Conservation (phyloP, 2,113 vertebrate genomes). For the Ctenomys sociabilis region DNA sequence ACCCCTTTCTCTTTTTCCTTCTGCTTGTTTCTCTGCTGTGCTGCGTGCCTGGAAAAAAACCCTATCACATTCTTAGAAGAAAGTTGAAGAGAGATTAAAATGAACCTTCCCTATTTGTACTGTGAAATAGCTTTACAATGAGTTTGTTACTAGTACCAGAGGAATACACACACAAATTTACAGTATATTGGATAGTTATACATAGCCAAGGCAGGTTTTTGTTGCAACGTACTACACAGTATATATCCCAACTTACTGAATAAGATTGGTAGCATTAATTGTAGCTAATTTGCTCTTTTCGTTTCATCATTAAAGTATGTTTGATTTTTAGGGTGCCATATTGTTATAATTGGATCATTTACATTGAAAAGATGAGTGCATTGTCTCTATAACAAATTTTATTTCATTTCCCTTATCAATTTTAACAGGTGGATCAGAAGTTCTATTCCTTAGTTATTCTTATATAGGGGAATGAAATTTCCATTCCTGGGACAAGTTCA, state of each 20-base stretch:
- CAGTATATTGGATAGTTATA: constrained; percentile 88
- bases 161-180: constrained; percentile 85
- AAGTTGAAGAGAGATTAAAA: constrained; percentile 11
- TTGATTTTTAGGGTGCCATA: constrained; percentile 95
- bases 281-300: constrained; percentile 88
- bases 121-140: constrained; percentile 92
- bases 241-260: constrained; percentile 83
- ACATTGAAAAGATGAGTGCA: constrained; percentile 88
- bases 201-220: constrained; percentile 89
- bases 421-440: constrained; percentile 91
- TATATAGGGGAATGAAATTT: too few species aligned
- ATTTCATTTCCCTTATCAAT: constrained; percentile 87
- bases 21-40: too few species aligned
- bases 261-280: constrained; percentile 84
- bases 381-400: constrained; percentile 88
- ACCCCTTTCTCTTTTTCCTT: too few species aligned
- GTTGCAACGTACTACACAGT: constrained; percentile 88
- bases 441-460: constrained; percentile 93
- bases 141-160: constrained; percentile 91
- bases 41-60: too few species aligned
- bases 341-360: constrained; percentile 89
- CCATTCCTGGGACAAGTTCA: too few species aligned
- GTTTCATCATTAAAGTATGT: constrained; percentile 93
- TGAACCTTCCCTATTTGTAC: constrained; percentile 84
- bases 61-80: not conserved